A percentile compares a stretch with the other conserved stretches of the same genome.
Conservation (phyloP, 2,113 vertebrate genomes). For the Dolichotis patagonum region DNA sequence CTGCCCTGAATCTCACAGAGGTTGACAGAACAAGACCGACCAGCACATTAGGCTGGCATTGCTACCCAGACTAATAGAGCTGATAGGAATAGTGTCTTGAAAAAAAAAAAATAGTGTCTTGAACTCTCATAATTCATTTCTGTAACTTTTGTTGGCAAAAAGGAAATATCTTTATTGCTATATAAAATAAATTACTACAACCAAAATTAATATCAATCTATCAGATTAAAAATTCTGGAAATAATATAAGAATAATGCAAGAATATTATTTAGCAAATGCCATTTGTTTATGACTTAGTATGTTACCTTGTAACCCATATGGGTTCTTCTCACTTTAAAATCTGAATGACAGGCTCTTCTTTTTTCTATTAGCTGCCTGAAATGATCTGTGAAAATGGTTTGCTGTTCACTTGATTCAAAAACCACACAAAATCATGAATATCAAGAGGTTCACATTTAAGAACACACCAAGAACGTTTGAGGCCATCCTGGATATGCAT, state of each 20-base stretch:
- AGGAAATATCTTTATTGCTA: background rate
- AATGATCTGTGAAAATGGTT: background rate
- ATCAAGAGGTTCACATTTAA: background rate
- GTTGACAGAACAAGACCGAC: background rate
- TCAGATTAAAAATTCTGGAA: background rate
- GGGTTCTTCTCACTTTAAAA: background rate
- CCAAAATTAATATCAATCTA: background rate
- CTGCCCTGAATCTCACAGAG: background rate
- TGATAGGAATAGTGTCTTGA: background rate
- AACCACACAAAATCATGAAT: background rate
- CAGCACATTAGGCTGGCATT: background rate
- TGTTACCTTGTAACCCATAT: background rate
- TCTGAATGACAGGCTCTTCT: background rate
- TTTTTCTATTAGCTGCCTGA: background rate
- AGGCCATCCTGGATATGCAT: background rate
- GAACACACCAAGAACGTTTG: background rate
- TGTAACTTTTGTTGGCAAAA: background rate
- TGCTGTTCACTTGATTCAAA: background rate
- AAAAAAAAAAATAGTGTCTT: too few relatives aligned
- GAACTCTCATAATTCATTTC: background rate
- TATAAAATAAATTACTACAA: background rate
- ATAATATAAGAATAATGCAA: background rate
- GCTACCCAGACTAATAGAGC: background rate
- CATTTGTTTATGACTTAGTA: slow-evolving; percentile 5
- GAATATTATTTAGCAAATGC: background rate